These are phyloP conservation scores for Lasius fuliginosus DNA, from an alignment of 2,888 invertebrate species.

Conservation along the genomic window DNA sequence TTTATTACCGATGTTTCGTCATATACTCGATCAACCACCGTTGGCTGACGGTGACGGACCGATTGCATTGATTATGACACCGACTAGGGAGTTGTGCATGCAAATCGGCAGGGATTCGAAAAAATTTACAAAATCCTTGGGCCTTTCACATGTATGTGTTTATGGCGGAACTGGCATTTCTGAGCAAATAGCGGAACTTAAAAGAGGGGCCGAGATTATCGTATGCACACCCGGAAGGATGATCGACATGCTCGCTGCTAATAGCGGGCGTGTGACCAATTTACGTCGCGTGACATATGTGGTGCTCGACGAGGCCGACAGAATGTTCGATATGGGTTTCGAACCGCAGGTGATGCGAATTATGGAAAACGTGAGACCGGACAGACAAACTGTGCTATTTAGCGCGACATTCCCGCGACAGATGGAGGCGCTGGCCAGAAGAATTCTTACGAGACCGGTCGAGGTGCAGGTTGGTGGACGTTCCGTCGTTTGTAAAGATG, in stretches of 20 bases:
- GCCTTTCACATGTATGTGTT: conserved; percentile 96
- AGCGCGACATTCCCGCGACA: conserved; percentile 99
- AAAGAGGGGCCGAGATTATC: conserved; percentile 98
- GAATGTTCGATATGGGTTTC: conserved; percentile 99
- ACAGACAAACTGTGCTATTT: conserved; percentile 99
- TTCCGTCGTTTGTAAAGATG: conserved; percentile 99
- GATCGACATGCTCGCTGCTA: conserved; percentile 99
- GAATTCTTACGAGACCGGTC: conserved; percentile 97
- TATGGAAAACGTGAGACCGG: conserved; percentile 98
- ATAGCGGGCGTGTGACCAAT: conserved; percentile 99
- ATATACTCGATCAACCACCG: conserved; percentile 97
- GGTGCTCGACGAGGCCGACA: conserved; percentile 99
- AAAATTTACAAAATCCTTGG: conserved; percentile 96
- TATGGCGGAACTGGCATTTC: conserved; percentile 99
- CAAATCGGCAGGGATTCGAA: conserved; percentile 99
- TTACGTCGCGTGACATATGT: conserved; percentile 98
- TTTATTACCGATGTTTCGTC: conserved; percentile 98
- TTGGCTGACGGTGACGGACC: conserved; percentile 99
- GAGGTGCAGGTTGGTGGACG: conserved; percentile 99
- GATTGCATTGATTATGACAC: conserved; percentile 98
- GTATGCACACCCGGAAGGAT: conserved; percentile 99
- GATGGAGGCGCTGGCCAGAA: conserved; percentile 99
- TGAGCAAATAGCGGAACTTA: conserved; percentile 98
- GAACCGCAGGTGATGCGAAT: conserved; percentile 99
- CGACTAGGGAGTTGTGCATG: conserved; percentile 99